A percentile compares a stretch with the other conserved stretches of the same genome.
These are phyloP conservation scores for Phoenicopterus ruber DNA, from an alignment of 2,113 vertebrate species.

Conservation along the genomic window DNA sequence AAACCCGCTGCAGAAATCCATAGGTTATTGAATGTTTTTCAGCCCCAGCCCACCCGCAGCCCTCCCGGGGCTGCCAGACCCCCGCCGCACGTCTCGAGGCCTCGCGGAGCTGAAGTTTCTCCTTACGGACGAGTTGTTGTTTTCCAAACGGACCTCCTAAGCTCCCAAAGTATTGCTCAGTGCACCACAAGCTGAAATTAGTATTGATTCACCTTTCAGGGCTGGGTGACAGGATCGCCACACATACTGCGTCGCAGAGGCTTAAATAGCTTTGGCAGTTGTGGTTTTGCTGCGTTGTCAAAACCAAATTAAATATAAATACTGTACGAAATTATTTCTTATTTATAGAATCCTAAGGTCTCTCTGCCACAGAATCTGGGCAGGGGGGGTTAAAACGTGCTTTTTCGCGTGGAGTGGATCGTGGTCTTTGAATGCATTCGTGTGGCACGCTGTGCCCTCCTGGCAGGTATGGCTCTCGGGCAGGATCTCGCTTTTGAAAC, in stretches of 20 bases:
- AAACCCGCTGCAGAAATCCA: not conserved
- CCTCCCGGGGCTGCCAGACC: not conserved
- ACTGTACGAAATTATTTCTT: not conserved
- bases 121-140: not conserved
- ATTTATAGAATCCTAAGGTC: not conserved
- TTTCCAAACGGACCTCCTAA: not conserved
- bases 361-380: not conserved
- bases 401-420: not conserved
- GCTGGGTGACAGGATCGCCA: not conserved
- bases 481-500: not conserved
- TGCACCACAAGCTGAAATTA: not conserved
- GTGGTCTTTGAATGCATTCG: not conserved
- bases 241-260: not conserved
- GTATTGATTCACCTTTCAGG: conserved; percentile 29
- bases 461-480: not conserved
- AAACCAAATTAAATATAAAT: not conserved
- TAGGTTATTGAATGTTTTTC: not conserved
- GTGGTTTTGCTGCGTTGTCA: conserved; percentile 8
- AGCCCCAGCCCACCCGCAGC: not conserved
- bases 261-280: not conserved
- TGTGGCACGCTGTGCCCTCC: not conserved
- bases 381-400: not conserved
- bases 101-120: not conserved
- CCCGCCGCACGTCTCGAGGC: fast-evolving
- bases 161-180: not conserved